These are phyloP conservation scores for Cistogaster globosa DNA, from an alignment of 2,888 invertebrate genomes.

Conservation along the genomic window DNA sequence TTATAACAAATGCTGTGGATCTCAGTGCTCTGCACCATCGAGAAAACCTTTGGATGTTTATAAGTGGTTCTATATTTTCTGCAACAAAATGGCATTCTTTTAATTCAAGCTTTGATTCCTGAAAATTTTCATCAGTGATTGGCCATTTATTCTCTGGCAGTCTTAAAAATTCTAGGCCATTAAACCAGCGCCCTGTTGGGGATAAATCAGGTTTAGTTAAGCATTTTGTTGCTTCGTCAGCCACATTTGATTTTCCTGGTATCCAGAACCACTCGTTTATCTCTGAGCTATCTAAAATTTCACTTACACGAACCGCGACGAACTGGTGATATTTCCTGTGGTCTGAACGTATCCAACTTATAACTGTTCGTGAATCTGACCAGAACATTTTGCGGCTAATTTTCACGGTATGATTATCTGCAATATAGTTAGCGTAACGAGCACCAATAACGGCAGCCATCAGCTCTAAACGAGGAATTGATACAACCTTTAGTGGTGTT, in stretches of 20 bases:
- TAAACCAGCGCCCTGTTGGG: slow-evolving; percentile 15
- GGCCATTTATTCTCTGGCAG: slow-evolving; percentile 25
- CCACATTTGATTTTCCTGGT: slow-evolving; percentile 48
- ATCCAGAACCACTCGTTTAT: slow-evolving; percentile 21
- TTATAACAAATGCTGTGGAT: slow-evolving; percentile 28
- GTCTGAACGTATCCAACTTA: slow-evolving; percentile 48
- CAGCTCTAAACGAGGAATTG: slow-evolving; percentile 60
- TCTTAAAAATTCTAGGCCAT: slow-evolving; percentile 37
- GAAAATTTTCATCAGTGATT: background rate
- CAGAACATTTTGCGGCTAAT: slow-evolving; percentile 31
- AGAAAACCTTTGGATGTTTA: slow-evolving; percentile 52
- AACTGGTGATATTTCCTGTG: slow-evolving; percentile 55
- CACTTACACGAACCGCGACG: slow-evolving; percentile 44
- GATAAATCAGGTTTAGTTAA: slow-evolving; percentile 17
- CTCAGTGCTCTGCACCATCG: slow-evolving; percentile 44
- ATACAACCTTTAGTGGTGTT: slow-evolving; percentile 59
- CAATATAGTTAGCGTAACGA: slow-evolving; percentile 60
- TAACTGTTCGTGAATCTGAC: slow-evolving; percentile 43
- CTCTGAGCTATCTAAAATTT: slow-evolving; percentile 51
- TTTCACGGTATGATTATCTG: background rate
- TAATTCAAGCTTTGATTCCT: slow-evolving; percentile 25
- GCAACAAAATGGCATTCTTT: slow-evolving; percentile 12
- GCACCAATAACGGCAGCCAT: slow-evolving; percentile 59
- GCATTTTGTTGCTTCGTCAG: slow-evolving; percentile 35
- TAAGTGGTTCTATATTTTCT: slow-evolving; percentile 22